These are phyloP conservation scores for Caradrina clavipalpis DNA, from an alignment of 2,888 invertebrate genomes.

Conservation along the genomic window DNA sequence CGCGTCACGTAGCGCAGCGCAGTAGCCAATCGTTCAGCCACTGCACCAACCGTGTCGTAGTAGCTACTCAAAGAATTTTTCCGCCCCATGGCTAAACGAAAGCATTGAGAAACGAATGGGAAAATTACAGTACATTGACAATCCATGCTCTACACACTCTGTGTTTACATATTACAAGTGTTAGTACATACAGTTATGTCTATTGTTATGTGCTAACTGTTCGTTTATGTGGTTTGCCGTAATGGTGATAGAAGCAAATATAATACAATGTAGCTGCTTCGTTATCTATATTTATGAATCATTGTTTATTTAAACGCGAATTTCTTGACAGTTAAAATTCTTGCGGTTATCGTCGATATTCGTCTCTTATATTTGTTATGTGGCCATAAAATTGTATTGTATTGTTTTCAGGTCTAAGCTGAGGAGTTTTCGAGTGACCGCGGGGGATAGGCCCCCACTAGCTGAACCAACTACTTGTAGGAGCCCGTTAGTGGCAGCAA, in stretches of 20 bases:
- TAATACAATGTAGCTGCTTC: slow-evolving; percentile 2
- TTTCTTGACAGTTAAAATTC: no score
- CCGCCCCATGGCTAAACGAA: no score
- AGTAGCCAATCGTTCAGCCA: no score
- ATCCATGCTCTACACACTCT: slow-evolving; percentile 27
- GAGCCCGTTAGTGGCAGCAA: not conserved
- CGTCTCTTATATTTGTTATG: no score
- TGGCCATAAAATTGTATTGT: no score
- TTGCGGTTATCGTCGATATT: no score
- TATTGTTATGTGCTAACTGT: slow-evolving; percentile 41
- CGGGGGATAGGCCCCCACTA: not conserved
- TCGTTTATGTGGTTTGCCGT: slow-evolving; percentile 31
- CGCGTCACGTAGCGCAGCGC: no score
- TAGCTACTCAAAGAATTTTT: no score
- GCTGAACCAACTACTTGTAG: no score
- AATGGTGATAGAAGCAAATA: slow-evolving; percentile 21
- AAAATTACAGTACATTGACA: slow-evolving; percentile 9
- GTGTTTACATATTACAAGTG: slow-evolving; percentile 34
- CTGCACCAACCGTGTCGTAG: no score
- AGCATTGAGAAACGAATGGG: not conserved
- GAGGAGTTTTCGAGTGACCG: no score
- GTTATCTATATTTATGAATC: not conserved
- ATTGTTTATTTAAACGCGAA: not conserved
- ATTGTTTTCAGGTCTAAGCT: not conserved
- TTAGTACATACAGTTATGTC: slow-evolving; percentile 46